These are phyloP conservation scores for Acleris laterana DNA, from an alignment of 2,888 invertebrate genomes.

Conservation along the genomic window DNA sequence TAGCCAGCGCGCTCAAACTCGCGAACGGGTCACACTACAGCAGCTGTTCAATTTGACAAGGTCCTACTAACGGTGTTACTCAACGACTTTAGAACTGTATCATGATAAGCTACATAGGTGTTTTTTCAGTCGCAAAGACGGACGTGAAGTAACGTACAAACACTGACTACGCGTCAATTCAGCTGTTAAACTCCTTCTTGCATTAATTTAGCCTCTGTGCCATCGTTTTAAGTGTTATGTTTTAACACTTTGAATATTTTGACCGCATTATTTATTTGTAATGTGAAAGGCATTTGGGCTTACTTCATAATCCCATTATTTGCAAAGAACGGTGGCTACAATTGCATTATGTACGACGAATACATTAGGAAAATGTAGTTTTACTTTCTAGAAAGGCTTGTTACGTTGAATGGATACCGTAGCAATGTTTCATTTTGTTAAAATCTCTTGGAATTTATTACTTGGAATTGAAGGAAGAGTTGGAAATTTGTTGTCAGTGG, in stretches of 20 bases:
- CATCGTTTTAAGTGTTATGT: constrained; percentile 33
- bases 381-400: constrained; percentile 46
- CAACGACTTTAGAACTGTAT: constrained; percentile 57
- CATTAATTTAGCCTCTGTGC: constrained; percentile 47
- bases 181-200: constrained; percentile 39
- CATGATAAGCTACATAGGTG: constrained; percentile 51
- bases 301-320: constrained; percentile 59
- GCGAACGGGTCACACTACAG: constrained; percentile 57
- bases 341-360: constrained; percentile 44
- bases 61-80: constrained; percentile 52
- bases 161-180: constrained; percentile 41
- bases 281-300: constrained; percentile 56
- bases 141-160: constrained; percentile 47
- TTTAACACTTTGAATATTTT: constrained; percentile 35
- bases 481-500: constrained; percentile 9
- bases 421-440: constrained; percentile 14
- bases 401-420: constrained; percentile 6
- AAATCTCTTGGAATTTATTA: constrained; percentile 22
- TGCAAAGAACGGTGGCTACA: constrained; percentile 46
- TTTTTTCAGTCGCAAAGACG: constrained; percentile 51
- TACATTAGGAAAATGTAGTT: constrained; percentile 43
- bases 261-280: constrained; percentile 37
- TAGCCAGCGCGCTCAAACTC: constrained; percentile 62
- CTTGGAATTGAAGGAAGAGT: constrained; percentile 4
- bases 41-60: constrained; percentile 48